Evolutionary conservation across 1,140 invertebrate genomes (phyloP), one percentile per base, ranked within the genome.

Genomic region (Cyclargus thomasi): DNA sequence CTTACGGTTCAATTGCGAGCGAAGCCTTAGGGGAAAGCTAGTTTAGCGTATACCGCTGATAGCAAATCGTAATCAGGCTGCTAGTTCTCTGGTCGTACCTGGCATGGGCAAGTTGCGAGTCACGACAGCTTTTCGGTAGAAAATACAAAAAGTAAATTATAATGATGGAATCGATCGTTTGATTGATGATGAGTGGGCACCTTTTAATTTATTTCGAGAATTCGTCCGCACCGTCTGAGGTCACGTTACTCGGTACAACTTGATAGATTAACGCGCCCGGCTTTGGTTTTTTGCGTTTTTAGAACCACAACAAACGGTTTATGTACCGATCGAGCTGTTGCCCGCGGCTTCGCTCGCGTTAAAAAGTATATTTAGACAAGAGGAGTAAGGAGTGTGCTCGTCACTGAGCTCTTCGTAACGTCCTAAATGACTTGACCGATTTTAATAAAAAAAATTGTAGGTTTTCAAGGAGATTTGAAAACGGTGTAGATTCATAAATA

Each of bases 111-210:
- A 88, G 65, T 79, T 83, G 82, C 86, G 76, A 86, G 85, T 88
- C 86, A 90, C 80, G 80, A 77, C 81, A 75, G 83, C 81, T 86
- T 88, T 90, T 74, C 74, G 80, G 80, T 87, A 82, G 87, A 89
- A 90, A 87, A 81, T 85, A 90, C 85, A 90, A 90, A 90, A 90
- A 90, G 80, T 88, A 90, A 88, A 90, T 90, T 88, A 90, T 88
- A 90, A 86, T 81, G 87, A 88, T 86, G 87, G 85, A 88, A 86
- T 90, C 87, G 85, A 90, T 77, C 72, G 80, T 81, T 90, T 90
- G 87, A 90, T 90, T 88, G 87, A 90, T 88, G 87, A 83, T 90
- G 87, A 90, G 83, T 84, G 83, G 83, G 85, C 87, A 81, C 75
- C 86, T 88, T 88, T 88, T 90, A 90, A 90, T 90, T 89, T 89